These are phyloP conservation scores for Corythornis madagascariensis DNA, from an alignment of 2,113 vertebrate species.

Conservation along the genomic window DNA sequence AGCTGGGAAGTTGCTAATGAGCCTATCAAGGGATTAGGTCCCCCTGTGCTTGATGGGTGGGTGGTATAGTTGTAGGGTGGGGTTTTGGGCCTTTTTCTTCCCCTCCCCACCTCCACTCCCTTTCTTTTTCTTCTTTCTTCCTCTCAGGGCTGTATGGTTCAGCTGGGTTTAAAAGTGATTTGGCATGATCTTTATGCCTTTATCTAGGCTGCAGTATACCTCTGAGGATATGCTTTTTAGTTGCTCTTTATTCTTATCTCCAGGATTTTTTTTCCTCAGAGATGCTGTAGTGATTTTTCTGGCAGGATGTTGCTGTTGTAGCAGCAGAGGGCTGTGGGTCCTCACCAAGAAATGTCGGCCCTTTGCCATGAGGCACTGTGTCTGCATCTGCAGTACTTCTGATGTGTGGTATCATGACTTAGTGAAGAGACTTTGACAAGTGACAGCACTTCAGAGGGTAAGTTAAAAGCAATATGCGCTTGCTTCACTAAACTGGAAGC, in stretches of 20 bases:
- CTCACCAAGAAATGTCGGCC: slow-evolving; percentile 11
- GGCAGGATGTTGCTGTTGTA: neutral
- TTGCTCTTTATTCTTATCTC: slow-evolving; percentile 22
- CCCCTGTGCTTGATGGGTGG: neutral
- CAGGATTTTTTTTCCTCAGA: neutral
- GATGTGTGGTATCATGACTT: neutral
- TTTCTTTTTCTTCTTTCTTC: neutral
- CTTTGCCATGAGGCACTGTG: slow-evolving; percentile 5
- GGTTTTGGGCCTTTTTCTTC: neutral
- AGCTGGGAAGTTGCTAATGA: neutral
- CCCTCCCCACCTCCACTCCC: rapidly evolving
- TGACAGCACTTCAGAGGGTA: slow-evolving; percentile 13
- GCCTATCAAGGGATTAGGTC: neutral
- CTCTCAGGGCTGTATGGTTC: neutral
- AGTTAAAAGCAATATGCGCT: slow-evolving; percentile 43
- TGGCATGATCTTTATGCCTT: neutral
- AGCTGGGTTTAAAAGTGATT: neutral
- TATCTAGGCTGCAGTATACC: neutral
- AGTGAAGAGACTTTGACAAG: slow-evolving; percentile 8
- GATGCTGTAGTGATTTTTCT: neutral
- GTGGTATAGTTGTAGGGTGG: neutral
- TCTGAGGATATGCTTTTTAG: neutral
- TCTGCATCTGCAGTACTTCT: neutral
- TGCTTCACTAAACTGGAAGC: slow-evolving; percentile 36
- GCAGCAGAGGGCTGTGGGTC: neutral